These are phyloP conservation scores for Hemichromis elongatus DNA, from an alignment of 2,113 vertebrate species.

Conservation along the genomic window DNA sequence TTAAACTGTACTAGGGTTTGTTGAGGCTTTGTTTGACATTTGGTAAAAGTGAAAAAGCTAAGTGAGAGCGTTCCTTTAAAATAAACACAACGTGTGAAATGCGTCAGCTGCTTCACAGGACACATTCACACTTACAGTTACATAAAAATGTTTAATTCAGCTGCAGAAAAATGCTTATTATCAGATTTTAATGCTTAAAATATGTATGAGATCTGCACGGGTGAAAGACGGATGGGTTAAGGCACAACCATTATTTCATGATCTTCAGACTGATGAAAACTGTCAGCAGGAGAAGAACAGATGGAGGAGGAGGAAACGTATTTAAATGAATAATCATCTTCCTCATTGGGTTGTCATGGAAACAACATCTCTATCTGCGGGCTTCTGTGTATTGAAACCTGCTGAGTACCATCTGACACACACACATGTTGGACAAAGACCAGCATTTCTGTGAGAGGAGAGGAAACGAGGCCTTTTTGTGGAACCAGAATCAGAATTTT, in stretches of 20 bases:
- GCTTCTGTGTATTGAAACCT: neutral
- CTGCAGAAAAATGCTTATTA: neutral
- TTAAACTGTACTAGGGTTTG: neutral
- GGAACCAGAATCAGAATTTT: neutral
- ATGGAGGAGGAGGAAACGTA: neutral
- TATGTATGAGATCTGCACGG: neutral
- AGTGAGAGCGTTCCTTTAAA: neutral
- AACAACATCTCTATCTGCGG: conserved; percentile 34
- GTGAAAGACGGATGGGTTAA: neutral
- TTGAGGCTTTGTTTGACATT: neutral
- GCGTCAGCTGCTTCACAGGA: neutral
- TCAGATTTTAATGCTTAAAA: neutral
- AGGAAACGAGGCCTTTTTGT: neutral
- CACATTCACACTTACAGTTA: neutral
- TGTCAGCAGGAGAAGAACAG: neutral
- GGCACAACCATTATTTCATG: neutral
- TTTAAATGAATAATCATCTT: conserved; percentile 39
- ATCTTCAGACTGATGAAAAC: neutral
- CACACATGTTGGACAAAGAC: neutral
- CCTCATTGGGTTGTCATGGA: conserved; percentile 38
- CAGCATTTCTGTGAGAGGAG: neutral
- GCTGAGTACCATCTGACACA: neutral
- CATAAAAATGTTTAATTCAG: neutral
- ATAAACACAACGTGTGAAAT: neutral
- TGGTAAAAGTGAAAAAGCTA: neutral